Percentiles rank a stretch among this genome's conserved stretches.
These are phyloP conservation scores for Cosmia trapezina DNA, from an alignment of 2,888 invertebrate species.

Conservation along the genomic window DNA sequence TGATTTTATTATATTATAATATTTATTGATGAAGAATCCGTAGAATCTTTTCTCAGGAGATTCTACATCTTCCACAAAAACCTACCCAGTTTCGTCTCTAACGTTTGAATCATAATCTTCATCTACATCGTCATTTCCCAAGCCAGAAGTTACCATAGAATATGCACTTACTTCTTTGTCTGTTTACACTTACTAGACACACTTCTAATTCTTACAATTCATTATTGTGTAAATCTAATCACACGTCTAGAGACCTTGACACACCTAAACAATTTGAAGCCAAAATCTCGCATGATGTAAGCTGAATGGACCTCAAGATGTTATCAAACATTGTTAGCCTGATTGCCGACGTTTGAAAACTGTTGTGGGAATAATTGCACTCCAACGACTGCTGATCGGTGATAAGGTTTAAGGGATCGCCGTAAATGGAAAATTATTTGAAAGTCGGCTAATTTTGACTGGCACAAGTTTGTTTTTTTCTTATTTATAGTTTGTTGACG, in stretches of 20 bases:
- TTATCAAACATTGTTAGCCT: constrained; percentile 63
- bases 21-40: neutral
- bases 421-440: constrained; percentile 44
- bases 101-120: neutral
- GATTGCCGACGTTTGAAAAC: constrained; percentile 50
- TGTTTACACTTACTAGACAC: constrained; percentile 5
- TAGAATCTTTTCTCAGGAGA: neutral
- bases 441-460: constrained; percentile 33
- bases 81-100: neutral
- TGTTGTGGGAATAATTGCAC: constrained; percentile 45
- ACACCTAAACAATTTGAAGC: constrained; percentile 69
- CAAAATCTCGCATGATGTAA: constrained; percentile 68
- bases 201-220: constrained; percentile 39
- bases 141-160: neutral
- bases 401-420: constrained; percentile 42
- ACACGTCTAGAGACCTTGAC: constrained; percentile 75
- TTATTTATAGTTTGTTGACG: neutral
- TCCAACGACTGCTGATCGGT: constrained; percentile 23
- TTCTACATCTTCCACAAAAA: neutral
- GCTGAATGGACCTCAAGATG: constrained; percentile 56
- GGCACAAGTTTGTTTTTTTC: neutral
- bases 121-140: neutral
- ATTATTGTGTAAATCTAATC: constrained; percentile 72
- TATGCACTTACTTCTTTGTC: constrained; percentile 6
- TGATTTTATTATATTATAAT: neutral